Base-by-base conservation (phyloP, 2,888 invertebrate species). In the Ichneumon xanthorius region DNA sequence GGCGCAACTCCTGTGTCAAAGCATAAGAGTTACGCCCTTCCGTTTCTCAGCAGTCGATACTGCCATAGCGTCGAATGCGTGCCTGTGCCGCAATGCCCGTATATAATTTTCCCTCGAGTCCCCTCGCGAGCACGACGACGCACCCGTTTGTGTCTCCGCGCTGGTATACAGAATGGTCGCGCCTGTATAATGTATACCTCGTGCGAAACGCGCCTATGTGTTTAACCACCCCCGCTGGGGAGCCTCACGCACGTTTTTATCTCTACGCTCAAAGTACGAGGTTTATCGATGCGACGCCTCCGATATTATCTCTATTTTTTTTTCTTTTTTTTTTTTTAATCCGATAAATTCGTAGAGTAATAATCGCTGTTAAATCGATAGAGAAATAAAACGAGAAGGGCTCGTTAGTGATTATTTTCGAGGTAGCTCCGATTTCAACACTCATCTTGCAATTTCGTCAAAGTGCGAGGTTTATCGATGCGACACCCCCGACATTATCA, bases 41-140 rank as follows among this genome's bases (percentile, higher is more conserved):
- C 40, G 40, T 40, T 40, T 40, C 40, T 40, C 40, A 11, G 40
- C 9, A 5, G 14, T 33, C 26, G 63, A 0, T 40, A 40, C 40
- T 11, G 40, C 11, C 9, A 11, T 40, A 11, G 0, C 40, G 40
- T 40, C 11, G 14, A 16, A 33, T 63, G 16, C 30, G 63, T 14
- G 76, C 67, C 50, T 67, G 65, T 76, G 67, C 67, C 53, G 77
- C 77, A 77, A 77, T 67, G 37, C 67, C 33, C 26, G 55, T 77
- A 67, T 67, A 67, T 77, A 55, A 77, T 77, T 77, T 53, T 67
- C 22, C 53, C 4, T 50, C 70, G 48, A 14, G n/a, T 30, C 22
- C 45, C 48, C 75, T 65, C 65, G 50, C 77, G 67, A 26, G 37
- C n/a, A 26, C 53, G 77, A 63, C 77, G 53, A 50, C 77, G 55